Percentiles rank a stretch among this genome's conserved stretches.
phyloP scores from a whole-genome alignment of 2,888 invertebrate genomes.

The Cosmia pyralina region DNA sequence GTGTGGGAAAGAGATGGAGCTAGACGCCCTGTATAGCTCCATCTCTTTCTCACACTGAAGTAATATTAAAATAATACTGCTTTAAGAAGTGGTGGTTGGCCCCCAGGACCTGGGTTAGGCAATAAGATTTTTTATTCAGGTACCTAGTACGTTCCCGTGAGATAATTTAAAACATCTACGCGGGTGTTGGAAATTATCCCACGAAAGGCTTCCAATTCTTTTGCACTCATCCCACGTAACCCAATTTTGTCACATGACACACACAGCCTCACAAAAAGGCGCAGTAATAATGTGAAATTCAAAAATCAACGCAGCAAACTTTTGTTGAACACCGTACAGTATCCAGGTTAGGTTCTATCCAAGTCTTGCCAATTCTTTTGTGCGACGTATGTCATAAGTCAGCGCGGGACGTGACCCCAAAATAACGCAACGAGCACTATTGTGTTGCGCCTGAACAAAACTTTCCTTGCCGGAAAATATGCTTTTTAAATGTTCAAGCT shows the following conservation, averaged over 20 bases:
- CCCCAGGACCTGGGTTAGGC: background rate
- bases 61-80: no score
- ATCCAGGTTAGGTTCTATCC: slow-evolving; percentile 36
- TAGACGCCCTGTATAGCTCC: no score
- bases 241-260: background rate
- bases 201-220: no score
- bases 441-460: slow-evolving; percentile 56
- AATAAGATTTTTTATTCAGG: background rate
- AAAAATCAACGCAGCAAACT: slow-evolving; percentile 24
- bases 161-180: no score
- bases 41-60: no score
- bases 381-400: slow-evolving; percentile 47
- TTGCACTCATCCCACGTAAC: no score
- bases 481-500: slow-evolving; percentile 49
- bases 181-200: no score
- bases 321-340: slow-evolving; percentile 27
- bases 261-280: background rate
- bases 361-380: slow-evolving; percentile 46
- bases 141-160: background rate
- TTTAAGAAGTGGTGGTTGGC: no score
- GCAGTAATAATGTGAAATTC: slow-evolving; percentile 18
- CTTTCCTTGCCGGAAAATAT: slow-evolving; percentile 44
- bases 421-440: slow-evolving; percentile 57
- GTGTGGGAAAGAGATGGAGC: no score
- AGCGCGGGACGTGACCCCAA: slow-evolving; percentile 49